Percentiles rank a stretch among this genome's conserved stretches.
These are phyloP conservation scores for Brevimyrus niger DNA, from an alignment of 2,113 vertebrate genomes.

Conservation along the genomic window DNA sequence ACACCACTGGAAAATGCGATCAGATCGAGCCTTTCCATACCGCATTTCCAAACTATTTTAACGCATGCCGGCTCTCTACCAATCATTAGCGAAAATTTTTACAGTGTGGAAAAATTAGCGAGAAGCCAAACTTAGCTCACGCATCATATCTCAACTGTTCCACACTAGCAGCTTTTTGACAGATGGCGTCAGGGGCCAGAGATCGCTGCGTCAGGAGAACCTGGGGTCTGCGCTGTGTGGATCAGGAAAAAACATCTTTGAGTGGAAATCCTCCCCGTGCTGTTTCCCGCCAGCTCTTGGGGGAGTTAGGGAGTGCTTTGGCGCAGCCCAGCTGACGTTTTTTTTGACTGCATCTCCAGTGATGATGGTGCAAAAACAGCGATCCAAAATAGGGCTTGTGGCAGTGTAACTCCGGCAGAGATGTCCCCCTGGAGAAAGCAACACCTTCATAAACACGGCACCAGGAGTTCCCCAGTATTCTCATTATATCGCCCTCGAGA, in stretches of 20 bases:
- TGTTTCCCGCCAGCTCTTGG: not conserved
- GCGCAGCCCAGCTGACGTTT: slow-evolving; percentile 38
- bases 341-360: slow-evolving; percentile 36
- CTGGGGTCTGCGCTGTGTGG: not conserved
- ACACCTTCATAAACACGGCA: not conserved
- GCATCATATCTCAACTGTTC: not conserved
- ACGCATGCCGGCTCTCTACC: not conserved
- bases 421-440: not conserved
- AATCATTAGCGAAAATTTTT: not conserved
- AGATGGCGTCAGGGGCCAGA: not conserved
- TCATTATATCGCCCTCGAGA: not conserved
- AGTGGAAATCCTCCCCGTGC: slow-evolving; percentile 27
- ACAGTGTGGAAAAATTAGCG: not conserved
- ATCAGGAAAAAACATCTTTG: slow-evolving; percentile 27
- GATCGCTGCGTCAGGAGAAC: not conserved
- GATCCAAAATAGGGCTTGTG: slow-evolving; percentile 30
- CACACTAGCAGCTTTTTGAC: not conserved
- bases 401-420: not conserved
- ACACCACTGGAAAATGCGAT: not conserved
- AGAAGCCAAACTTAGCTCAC: not conserved
- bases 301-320: slow-evolving; percentile 37
- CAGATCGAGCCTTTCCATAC: not conserved
- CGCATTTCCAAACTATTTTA: not conserved
- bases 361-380: slow-evolving; percentile 28
- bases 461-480: not conserved